Percentiles rank a stretch among this genome's conserved stretches.
Evolutionary conservation across 2,797 vertebrate species (phyloP).

Genomic region (Hoplostethus atlanticus): DNA sequence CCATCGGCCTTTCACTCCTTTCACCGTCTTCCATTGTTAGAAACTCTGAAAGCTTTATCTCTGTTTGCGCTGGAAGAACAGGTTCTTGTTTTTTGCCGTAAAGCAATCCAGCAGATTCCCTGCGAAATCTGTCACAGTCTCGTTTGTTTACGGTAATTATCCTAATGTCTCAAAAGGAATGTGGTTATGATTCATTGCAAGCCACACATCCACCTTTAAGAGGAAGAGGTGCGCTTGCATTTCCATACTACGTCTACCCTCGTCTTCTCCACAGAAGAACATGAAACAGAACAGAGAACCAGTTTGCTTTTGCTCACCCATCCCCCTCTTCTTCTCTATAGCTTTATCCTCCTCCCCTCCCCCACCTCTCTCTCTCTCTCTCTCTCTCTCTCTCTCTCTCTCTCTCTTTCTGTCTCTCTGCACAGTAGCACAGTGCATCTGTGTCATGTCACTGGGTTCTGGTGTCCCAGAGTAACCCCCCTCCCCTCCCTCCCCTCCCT

Average conservation of each 20-base stretch:
- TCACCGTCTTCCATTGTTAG: not conserved
- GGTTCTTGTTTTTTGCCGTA: not conserved
- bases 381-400: constrained; percentile 5
- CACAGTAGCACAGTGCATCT: constrained; percentile 73
- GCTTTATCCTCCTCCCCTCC: constrained; percentile 22
- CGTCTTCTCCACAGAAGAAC: constrained; percentile 25
- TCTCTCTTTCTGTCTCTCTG: constrained; percentile 10
- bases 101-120: not conserved
- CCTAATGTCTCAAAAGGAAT: not conserved
- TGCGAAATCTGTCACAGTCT: not conserved
- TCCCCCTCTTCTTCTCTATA: constrained; percentile 46
- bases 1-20: not conserved
- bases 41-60: not conserved
- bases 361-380: constrained; percentile 22
- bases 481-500: constrained; percentile 36
- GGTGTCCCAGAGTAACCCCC: constrained; percentile 78
- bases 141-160: not conserved
- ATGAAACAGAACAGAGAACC: constrained; percentile 43
- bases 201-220: not conserved
- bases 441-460: constrained; percentile 85
- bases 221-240: not conserved
- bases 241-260: not conserved
- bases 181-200: not conserved
- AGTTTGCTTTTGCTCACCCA: constrained; percentile 43
- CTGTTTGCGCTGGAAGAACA: not conserved